phyloP scores from a whole-genome alignment of 2,113 vertebrate species.

The Pterocles burchelli region DNA sequence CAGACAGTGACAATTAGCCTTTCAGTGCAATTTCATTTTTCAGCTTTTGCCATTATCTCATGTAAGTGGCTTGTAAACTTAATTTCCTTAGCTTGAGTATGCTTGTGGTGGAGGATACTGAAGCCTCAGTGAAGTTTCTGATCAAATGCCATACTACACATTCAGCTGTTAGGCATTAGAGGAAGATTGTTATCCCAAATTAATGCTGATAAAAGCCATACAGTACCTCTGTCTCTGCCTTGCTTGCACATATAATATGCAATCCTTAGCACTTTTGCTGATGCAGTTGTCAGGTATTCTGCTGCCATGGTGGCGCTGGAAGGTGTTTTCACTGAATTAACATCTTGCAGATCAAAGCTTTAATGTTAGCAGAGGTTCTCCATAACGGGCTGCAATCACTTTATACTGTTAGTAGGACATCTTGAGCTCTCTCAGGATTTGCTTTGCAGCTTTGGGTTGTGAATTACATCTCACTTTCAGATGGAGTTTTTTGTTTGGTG shows the following conservation, averaged over 20 bases:
- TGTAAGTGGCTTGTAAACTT: not conserved
- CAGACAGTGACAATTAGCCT: not conserved
- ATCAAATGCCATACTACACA: not conserved
- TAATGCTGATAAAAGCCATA: not conserved
- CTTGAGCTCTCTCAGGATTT: not conserved
- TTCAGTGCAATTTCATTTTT: not conserved
- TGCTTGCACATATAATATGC: not conserved
- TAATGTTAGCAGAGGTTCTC: not conserved
- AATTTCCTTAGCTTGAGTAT: not conserved
- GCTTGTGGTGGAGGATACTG: not conserved
- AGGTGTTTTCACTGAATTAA: slow-evolving; percentile 22
- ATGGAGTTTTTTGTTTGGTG: not conserved
- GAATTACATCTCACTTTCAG: not conserved
- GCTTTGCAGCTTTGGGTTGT: not conserved
- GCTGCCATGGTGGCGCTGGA: not conserved
- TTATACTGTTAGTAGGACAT: not conserved
- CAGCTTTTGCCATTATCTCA: not conserved
- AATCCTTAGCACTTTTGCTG: slow-evolving; percentile 9
- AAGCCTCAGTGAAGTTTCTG: not conserved
- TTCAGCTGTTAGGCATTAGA: not conserved
- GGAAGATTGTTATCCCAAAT: not conserved
- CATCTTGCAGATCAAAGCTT: not conserved
- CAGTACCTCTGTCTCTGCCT: not conserved
- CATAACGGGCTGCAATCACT: not conserved
- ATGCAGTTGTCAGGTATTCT: not conserved